These are phyloP conservation scores for Acromyrmex charruanus DNA, from an alignment of 1,140 invertebrate species.

Conservation along the genomic window DNA sequence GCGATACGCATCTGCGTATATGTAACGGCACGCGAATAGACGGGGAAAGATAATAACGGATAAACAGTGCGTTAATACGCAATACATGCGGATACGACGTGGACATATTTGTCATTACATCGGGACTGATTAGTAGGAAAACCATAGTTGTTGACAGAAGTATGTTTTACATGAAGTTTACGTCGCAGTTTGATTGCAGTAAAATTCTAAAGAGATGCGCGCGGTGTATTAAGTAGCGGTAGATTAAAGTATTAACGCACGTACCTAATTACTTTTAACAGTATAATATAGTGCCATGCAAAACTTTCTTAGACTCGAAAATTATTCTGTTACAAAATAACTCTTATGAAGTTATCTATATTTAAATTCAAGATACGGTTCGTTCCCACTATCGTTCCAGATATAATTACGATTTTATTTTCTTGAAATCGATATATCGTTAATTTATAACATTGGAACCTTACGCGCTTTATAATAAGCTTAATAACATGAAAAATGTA, in stretches of 20 bases:
- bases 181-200: not conserved
- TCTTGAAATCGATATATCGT: not conserved
- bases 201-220: not conserved
- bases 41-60: slow-evolving; percentile 46
- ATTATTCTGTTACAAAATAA: not conserved
- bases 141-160: not conserved
- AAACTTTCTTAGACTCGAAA: not conserved
- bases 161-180: not conserved
- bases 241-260: not conserved
- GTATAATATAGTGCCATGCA: not conserved
- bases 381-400: not conserved
- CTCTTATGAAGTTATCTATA: not conserved
- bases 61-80: slow-evolving; percentile 45
- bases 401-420: not conserved
- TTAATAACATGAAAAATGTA: not conserved
- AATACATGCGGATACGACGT: not conserved
- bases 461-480: not conserved
- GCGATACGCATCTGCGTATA: slow-evolving; percentile 34
- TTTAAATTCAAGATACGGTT: not conserved
- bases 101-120: slow-evolving; percentile 26
- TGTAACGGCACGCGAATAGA: slow-evolving; percentile 30
- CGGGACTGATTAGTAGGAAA: slow-evolving; percentile 19
- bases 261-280: not conserved
- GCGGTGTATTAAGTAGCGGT: not conserved
- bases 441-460: not conserved